Percentiles rank a stretch among this genome's conserved stretches.
Conservation (phyloP, 1,140 invertebrate genomes). For the Littorina saxatilis region DNA sequence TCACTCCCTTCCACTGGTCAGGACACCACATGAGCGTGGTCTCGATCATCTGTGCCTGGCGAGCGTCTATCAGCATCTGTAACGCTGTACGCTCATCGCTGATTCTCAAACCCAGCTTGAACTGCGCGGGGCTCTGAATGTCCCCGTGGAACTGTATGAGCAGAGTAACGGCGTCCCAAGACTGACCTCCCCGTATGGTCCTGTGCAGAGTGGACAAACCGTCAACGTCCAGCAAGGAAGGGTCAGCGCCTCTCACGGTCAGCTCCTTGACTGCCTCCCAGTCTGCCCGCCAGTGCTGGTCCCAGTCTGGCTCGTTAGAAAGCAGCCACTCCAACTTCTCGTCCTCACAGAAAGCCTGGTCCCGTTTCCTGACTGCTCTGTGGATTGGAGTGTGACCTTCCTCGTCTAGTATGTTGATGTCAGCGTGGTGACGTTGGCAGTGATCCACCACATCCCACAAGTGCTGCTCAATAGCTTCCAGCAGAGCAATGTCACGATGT, state of each 20-base stretch:
- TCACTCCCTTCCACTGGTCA: not conserved
- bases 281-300: not conserved
- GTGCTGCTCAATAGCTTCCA: not conserved
- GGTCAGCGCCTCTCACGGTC: too few species aligned
- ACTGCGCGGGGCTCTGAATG: not conserved
- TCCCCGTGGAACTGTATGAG: not conserved
- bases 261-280: not conserved
- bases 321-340: too few species aligned
- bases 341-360: too few species aligned
- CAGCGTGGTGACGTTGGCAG: too few species aligned
- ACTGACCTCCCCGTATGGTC: not conserved
- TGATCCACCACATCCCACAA: slow-evolving; percentile 14
- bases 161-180: not conserved
- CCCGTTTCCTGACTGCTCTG: not conserved
- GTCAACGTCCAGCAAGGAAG: not conserved
- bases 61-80: not conserved
- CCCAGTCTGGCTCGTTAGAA: too few species aligned
- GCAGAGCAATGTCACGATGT: not conserved
- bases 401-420: slow-evolving; percentile 7
- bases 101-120: too few species aligned
- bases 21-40: not conserved
- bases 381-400: not conserved
- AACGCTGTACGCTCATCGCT: not conserved
- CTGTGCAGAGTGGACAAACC: not conserved
- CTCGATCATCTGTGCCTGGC: not conserved